A percentile compares a stretch with the other conserved stretches of the same genome.
Conservation (phyloP, 1,140 invertebrate species). For the Drosophila lowei region DNA sequence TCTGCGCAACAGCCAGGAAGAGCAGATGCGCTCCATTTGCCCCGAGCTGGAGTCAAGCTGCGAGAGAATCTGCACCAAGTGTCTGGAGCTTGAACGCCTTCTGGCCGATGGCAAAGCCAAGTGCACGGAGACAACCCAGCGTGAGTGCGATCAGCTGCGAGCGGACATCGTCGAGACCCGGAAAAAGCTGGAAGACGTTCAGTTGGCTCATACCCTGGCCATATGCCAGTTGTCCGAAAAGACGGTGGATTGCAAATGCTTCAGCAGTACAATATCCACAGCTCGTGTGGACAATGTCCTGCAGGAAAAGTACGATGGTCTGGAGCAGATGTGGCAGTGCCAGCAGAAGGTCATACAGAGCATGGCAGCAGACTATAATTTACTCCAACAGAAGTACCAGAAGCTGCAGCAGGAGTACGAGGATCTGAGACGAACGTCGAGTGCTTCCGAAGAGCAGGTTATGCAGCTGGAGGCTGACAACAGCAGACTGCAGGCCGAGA, state of each 20-base stretch:
- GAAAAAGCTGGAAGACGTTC: conserved; percentile 44
- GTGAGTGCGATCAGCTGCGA: conserved; percentile 52
- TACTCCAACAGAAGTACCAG: conserved; percentile 55
- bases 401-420: conserved; percentile 52
- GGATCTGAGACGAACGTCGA: conserved; percentile 16
- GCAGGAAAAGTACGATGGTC: conserved; percentile 37
- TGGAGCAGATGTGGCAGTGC: conserved; percentile 34
- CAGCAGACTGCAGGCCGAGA: conserved; percentile 44
- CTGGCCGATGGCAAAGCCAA: conserved; percentile 35
- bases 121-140: conserved; percentile 26
- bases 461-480: conserved; percentile 40
- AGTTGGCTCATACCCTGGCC: conserved; percentile 35
- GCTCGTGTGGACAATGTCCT: conserved; percentile 38
- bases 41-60: conserved; percentile 44
- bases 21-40: conserved; percentile 51
- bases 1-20: conserved; percentile 54
- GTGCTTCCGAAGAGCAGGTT: conserved; percentile 17
- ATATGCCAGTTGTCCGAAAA: conserved; percentile 36
- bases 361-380: conserved; percentile 49
- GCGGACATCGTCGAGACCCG: conserved; percentile 37
- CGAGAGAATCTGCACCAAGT: conserved; percentile 58
- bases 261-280: conserved; percentile 32
- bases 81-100: conserved; percentile 49
- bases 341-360: conserved; percentile 27
- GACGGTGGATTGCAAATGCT: conserved; percentile 29